phyloP scores from a whole-genome alignment of 1,140 invertebrate genomes.

The Drosophila mauritiana region DNA sequence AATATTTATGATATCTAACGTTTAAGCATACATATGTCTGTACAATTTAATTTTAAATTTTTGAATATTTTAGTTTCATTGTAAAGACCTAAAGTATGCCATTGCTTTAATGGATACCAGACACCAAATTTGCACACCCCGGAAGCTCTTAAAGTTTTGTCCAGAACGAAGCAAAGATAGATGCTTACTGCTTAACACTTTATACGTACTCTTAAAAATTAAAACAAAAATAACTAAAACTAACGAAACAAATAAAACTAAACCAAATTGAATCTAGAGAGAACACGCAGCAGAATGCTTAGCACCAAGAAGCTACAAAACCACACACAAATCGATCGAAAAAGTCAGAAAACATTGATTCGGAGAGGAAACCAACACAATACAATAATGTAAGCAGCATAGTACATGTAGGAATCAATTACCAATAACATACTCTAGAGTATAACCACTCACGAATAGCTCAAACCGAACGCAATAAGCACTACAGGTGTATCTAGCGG shows the following conservation, averaged over 20 bases:
- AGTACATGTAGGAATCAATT: slow-evolving; percentile 54
- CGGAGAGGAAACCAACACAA: slow-evolving; percentile 28
- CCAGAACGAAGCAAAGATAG: slow-evolving; percentile 15
- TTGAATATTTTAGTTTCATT: slow-evolving; percentile 22
- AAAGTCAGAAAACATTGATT: slow-evolving; percentile 36
- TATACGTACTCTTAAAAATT: slow-evolving; percentile 39
- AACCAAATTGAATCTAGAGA: slow-evolving; percentile 58
- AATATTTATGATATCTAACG: slow-evolving; percentile 38
- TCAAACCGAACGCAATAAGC: slow-evolving; percentile 40
- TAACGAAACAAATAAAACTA: slow-evolving; percentile 20
- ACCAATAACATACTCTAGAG: slow-evolving; percentile 40
- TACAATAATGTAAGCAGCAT: slow-evolving; percentile 45
- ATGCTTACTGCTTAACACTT: slow-evolving; percentile 53
- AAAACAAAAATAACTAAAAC: slow-evolving; percentile 18
- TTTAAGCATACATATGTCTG: slow-evolving; percentile 17
- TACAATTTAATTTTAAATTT: slow-evolving; percentile 19
- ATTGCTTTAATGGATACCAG: background rate
- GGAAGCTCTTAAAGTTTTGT: slow-evolving; percentile 23
- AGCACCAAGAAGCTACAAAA: slow-evolving; percentile 80
- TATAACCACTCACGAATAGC: slow-evolving; percentile 45
- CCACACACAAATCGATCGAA: slow-evolving; percentile 57
- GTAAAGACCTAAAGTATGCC: slow-evolving; percentile 39
- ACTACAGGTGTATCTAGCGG: slow-evolving; percentile 23
- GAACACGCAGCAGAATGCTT: slow-evolving; percentile 78
- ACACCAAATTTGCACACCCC: slow-evolving; percentile 2